These are phyloP conservation scores for Eueides isabella DNA, from an alignment of 1,140 invertebrate species.

Conservation along the genomic window DNA sequence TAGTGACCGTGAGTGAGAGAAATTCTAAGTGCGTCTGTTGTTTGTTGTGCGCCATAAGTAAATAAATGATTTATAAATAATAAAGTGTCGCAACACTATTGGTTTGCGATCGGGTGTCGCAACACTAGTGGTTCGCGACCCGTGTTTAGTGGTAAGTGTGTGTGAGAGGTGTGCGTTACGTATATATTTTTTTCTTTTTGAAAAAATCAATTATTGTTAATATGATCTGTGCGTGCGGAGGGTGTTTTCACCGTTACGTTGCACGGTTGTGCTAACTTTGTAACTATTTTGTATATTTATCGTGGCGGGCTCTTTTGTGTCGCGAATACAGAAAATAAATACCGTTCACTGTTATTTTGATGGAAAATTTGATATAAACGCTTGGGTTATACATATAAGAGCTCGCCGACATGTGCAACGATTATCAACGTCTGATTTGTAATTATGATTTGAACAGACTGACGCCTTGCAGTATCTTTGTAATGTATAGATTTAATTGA, in stretches of 20 bases:
- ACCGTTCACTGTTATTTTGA: neutral
- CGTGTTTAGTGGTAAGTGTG: slow-evolving; percentile 11
- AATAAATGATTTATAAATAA: slow-evolving; percentile 36
- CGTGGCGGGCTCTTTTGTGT: neutral
- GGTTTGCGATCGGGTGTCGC: slow-evolving; percentile 25
- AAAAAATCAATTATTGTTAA: slow-evolving; percentile 24
- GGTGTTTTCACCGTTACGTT: slow-evolving; percentile 34
- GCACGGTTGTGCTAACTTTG: slow-evolving; percentile 25
- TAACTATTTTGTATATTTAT: slow-evolving; percentile 15
- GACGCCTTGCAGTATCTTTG: neutral
- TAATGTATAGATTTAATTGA: neutral
- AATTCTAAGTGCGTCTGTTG: slow-evolving; percentile 72
- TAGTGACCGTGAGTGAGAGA: slow-evolving; percentile 58
- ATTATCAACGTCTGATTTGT: neutral
- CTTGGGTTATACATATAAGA: neutral
- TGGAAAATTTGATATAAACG: neutral
- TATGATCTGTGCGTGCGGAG: slow-evolving; percentile 14
- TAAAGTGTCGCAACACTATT: slow-evolving; percentile 29
- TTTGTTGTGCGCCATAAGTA: slow-evolving; percentile 64
- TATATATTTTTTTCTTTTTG: slow-evolving; percentile 26
- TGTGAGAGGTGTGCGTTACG: neutral
- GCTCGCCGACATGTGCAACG: neutral
- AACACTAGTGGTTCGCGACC: slow-evolving; percentile 26
- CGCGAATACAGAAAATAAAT: neutral
- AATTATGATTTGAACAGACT: slow-evolving; percentile 12